A percentile compares a stretch with the other conserved stretches of the same genome.
Conservation (phyloP, 1,140 invertebrate genomes). For the Bombus consobrinus region DNA sequence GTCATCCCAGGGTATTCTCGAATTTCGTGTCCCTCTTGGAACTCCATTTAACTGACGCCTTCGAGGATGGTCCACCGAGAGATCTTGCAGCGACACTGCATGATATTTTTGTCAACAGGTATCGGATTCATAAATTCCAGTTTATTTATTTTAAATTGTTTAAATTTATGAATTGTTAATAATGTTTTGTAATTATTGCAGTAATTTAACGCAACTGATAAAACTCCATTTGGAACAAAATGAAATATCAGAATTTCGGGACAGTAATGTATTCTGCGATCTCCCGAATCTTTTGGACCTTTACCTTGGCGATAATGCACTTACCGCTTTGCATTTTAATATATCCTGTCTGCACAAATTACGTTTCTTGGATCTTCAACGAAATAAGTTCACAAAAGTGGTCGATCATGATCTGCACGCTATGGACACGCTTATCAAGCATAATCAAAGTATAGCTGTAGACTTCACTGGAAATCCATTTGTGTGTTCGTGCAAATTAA, state of each 20-base stretch:
- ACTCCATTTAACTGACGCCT: constrained; percentile 90
- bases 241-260: constrained; percentile 87
- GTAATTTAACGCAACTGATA: constrained; percentile 86
- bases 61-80: constrained; percentile 86
- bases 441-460: constrained; percentile 85
- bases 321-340: constrained; percentile 87
- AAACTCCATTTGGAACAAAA: constrained; percentile 92
- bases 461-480: constrained; percentile 89
- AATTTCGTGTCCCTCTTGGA: constrained; percentile 89
- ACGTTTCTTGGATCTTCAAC: constrained; percentile 87
- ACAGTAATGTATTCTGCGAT: constrained; percentile 88
- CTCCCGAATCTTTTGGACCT: constrained; percentile 87
- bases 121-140: constrained; percentile 4
- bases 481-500: constrained; percentile 86
- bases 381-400: constrained; percentile 87
- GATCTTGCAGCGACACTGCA: constrained; percentile 87
- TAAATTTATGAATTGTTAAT: not conserved
- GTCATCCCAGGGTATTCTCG: constrained; percentile 90
- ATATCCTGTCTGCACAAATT: constrained; percentile 87
- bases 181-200: constrained; percentile 43
- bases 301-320: constrained; percentile 87
- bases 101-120: constrained; percentile 88
- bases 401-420: constrained; percentile 84
- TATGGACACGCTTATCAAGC: constrained; percentile 84
- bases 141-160: not conserved